phyloP scores from a whole-genome alignment of 2,797 vertebrate genomes.

The Rousettus madagascariensis region DNA sequence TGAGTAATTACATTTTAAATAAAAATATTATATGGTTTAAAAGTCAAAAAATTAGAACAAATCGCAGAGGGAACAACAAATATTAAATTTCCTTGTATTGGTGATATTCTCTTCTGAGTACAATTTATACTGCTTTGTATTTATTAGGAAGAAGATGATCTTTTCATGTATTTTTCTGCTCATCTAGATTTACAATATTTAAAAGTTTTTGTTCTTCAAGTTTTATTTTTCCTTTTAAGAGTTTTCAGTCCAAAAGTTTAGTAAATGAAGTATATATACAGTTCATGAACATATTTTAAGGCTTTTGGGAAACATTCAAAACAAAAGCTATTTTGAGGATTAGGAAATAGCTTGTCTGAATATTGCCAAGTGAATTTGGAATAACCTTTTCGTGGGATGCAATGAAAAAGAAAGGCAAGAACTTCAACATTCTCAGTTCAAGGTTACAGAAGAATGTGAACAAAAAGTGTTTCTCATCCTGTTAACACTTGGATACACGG shows the following conservation, averaged over 20 bases:
- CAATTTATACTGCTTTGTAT: not conserved
- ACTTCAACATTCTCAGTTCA: conserved; percentile 74
- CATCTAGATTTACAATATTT: conserved; percentile 63
- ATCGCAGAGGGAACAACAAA: not conserved
- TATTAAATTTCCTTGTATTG: not conserved
- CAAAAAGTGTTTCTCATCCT: conserved; percentile 66
- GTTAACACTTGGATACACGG: conserved; percentile 60
- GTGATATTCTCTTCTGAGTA: not conserved
- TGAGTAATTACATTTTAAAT: conserved; percentile 41
- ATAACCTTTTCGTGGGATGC: conserved; percentile 81
- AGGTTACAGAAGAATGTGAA: conserved; percentile 72
- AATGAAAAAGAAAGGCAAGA: conserved; percentile 80
- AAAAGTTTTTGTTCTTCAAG: conserved; percentile 53
- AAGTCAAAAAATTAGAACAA: conserved; percentile 29
- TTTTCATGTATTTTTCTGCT: conserved; percentile 55
- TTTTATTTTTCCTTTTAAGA: conserved; percentile 77
- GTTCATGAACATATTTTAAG: conserved; percentile 81
- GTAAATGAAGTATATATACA: conserved; percentile 70
- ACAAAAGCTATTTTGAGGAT: conserved; percentile 86
- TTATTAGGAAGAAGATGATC: conserved; percentile 34
- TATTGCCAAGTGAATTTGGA: conserved; percentile 85
- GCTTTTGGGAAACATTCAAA: conserved; percentile 84
- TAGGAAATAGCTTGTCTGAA: conserved; percentile 86
- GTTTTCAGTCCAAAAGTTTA: conserved; percentile 66
- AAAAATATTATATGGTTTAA: not conserved